Percentiles rank a stretch among this genome's conserved stretches.
phyloP scores from a whole-genome alignment of 1,140 invertebrate species.

The Condylostylus longicornis region DNA sequence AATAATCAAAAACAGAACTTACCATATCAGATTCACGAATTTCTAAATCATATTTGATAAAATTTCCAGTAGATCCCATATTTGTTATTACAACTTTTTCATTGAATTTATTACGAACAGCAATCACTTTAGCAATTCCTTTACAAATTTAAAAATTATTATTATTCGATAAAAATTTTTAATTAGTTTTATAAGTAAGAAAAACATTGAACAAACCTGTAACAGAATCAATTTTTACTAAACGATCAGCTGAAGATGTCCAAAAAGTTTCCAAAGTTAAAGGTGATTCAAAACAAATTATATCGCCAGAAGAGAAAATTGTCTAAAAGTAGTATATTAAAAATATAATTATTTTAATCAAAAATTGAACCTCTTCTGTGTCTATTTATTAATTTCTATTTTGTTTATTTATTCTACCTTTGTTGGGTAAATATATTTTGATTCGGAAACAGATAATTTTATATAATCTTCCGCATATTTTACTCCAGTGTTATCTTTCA shows the following conservation, averaged over 20 bases:
- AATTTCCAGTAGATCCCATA: conserved; percentile 19
- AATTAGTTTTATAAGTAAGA: too few species aligned
- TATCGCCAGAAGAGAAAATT: conserved; percentile 38
- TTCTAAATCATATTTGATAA: conserved; percentile 28
- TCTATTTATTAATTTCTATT: not conserved
- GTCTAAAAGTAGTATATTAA: conserved; percentile 27
- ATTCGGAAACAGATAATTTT: conserved; percentile 23
- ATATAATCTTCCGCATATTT: conserved; percentile 30
- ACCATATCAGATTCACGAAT: conserved; percentile 28
- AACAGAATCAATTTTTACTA: conserved; percentile 23
- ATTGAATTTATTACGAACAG: conserved; percentile 18
- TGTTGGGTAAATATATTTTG: conserved; percentile 23
- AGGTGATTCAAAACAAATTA: conserved; percentile 37
- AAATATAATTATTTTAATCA: not conserved
- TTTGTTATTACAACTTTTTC: conserved; percentile 25
- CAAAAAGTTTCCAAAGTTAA: conserved; percentile 26
- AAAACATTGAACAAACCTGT: conserved; percentile 31
- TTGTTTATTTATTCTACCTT: conserved; percentile 17
- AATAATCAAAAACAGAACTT: conserved; percentile 6
- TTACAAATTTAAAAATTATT: conserved; percentile 1
- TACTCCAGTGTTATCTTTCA: conserved; percentile 25
- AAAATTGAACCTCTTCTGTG: not conserved
- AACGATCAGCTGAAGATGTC: conserved; percentile 28
- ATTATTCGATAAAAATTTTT: not conserved
- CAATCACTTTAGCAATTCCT: conserved; percentile 22